Percentiles rank a stretch among this genome's conserved stretches.
Evolutionary conservation across 2,113 vertebrate species (phyloP).

Genomic region (Procavia capensis): DNA sequence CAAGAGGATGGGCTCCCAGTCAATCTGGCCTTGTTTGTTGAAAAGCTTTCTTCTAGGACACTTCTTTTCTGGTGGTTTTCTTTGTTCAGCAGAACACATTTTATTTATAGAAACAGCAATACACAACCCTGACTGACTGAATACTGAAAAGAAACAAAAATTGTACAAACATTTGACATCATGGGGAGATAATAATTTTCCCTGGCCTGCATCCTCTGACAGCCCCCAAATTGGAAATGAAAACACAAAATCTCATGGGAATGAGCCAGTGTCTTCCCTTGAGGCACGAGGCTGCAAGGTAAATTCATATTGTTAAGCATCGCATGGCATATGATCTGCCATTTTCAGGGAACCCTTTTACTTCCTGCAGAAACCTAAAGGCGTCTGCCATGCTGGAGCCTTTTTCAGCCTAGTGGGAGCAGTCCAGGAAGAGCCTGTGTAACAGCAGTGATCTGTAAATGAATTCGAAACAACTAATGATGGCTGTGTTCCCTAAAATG

Average conservation of each 20-base stretch:
- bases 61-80: too few relatives aligned
- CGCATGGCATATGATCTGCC: background rate
- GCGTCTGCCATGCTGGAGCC: conserved; percentile 76
- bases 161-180: conserved; percentile 42
- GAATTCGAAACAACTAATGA: conserved; percentile 73
- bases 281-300: conserved; percentile 15
- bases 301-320: conserved; percentile 72
- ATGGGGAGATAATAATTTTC: background rate
- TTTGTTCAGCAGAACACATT: conserved; percentile 40
- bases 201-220: background rate
- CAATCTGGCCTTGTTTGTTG: background rate
- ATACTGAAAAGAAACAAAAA: conserved; percentile 60
- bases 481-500: conserved; percentile 77
- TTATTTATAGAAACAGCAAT: conserved; percentile 48
- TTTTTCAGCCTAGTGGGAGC: conserved; percentile 67
- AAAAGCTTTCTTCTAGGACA: background rate
- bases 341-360: conserved; percentile 60
- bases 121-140: conserved; percentile 22
- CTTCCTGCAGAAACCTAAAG: conserved; percentile 61
- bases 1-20: background rate
- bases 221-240: conserved; percentile 32
- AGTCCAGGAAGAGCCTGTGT: conserved; percentile 62
- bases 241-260: background rate
- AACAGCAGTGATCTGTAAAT: conserved; percentile 81
- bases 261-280: background rate